These are phyloP conservation scores for Elaeidobius kamerunicus DNA, from an alignment of 2,888 invertebrate species.

Conservation along the genomic window DNA sequence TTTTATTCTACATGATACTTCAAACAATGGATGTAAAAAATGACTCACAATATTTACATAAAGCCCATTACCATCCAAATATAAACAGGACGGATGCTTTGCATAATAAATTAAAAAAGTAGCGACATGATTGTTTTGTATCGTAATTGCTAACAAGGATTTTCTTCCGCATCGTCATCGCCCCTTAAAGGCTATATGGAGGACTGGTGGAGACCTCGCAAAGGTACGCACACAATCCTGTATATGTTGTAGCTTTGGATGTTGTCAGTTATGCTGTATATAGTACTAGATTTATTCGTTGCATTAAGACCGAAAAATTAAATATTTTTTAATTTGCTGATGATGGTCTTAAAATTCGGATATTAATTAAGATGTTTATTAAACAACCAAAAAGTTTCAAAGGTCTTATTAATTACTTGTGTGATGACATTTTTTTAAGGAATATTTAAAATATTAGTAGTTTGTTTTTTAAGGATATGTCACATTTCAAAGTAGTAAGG, in stretches of 20 bases:
- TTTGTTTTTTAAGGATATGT: too few species aligned
- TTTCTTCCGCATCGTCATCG: constrained; percentile 81
- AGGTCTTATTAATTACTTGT: too few species aligned
- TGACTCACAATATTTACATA: too few species aligned
- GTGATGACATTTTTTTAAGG: too few species aligned
- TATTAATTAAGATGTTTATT: too few species aligned
- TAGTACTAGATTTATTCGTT: constrained; percentile 6
- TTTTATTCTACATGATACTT: too few species aligned
- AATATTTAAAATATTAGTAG: too few species aligned
- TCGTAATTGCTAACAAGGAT: constrained; percentile 55
- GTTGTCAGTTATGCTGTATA: constrained; percentile 14
- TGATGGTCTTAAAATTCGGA: background rate
- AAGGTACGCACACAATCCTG: constrained; percentile 61
- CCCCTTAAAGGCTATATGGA: constrained; percentile 96
- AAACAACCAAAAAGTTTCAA: too few species aligned
- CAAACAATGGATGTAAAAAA: too few species aligned
- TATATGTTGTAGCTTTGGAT: constrained; percentile 1
- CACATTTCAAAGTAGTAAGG: too few species aligned
- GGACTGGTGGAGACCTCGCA: constrained; percentile 96
- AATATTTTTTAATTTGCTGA: background rate
- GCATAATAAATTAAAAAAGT: constrained; percentile 6
- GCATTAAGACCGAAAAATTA: background rate
- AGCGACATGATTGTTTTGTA: constrained; percentile 34
- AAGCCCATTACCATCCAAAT: too few species aligned
- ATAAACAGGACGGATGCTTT: background rate